These are phyloP conservation scores for Alaudala cheleensis DNA, from an alignment of 2,113 vertebrate genomes.

Conservation along the genomic window DNA sequence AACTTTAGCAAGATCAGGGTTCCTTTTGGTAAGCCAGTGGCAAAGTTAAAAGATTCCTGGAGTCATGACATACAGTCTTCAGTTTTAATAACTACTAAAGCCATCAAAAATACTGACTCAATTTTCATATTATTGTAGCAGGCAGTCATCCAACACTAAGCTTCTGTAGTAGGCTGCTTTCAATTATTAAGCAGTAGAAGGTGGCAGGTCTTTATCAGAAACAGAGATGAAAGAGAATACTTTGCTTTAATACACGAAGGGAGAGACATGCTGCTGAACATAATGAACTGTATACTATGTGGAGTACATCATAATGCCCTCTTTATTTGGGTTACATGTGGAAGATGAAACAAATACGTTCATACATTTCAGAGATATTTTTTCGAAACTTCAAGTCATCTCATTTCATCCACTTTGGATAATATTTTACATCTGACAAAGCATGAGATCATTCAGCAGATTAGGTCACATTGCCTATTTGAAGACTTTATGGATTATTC, in stretches of 20 bases:
- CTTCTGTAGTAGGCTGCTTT: constrained; percentile 48
- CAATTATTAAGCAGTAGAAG: constrained; percentile 68
- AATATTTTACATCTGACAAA: constrained; percentile 49
- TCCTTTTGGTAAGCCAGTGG: not conserved
- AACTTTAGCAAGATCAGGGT: not conserved
- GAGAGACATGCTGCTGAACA: constrained; percentile 46
- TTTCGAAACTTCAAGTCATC: constrained; percentile 47
- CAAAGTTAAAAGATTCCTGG: constrained; percentile 24
- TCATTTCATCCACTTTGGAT: constrained; percentile 41
- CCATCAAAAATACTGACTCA: constrained; percentile 43
- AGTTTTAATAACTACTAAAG: constrained; percentile 34
- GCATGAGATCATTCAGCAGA: constrained; percentile 37
- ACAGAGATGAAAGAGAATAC: constrained; percentile 64
- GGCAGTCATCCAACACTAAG: constrained; percentile 42
- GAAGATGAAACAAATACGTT: constrained; percentile 67
- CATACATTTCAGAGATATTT: constrained; percentile 25
- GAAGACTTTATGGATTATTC: constrained; percentile 58
- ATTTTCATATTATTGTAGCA: constrained; percentile 34
- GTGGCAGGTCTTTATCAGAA: constrained; percentile 61
- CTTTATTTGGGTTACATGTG: constrained; percentile 55
- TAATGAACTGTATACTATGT: constrained; percentile 53
- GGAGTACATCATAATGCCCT: constrained; percentile 38
- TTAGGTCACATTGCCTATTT: constrained; percentile 27
- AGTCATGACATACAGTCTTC: not conserved
- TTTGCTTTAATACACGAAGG: constrained; percentile 35